phyloP scores from a whole-genome alignment of 2,888 invertebrate species.

The Cerastis leucographa region DNA sequence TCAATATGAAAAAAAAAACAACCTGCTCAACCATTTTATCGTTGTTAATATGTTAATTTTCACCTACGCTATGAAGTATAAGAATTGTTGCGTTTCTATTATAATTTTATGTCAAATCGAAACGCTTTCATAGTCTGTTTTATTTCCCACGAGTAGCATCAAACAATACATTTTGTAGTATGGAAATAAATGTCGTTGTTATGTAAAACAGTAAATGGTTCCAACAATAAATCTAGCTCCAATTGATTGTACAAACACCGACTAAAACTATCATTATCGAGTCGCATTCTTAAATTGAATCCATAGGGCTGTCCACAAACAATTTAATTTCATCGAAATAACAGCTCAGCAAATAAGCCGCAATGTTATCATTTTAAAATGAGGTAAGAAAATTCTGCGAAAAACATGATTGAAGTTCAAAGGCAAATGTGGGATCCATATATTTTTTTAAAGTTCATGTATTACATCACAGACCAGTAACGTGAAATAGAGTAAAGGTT shows the following conservation, averaged over 20 bases:
- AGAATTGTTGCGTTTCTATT: background rate
- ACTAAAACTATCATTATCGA: conserved; percentile 63
- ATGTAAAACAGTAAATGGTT: conserved; percentile 54
- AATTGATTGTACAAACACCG: conserved; percentile 62
- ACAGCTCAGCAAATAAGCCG: background rate
- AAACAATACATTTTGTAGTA: conserved; percentile 42
- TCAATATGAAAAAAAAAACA: too few species aligned
- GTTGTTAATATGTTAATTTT: background rate
- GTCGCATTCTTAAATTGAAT: conserved; percentile 60
- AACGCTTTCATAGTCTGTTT: conserved; percentile 30
- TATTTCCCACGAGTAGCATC: conserved; percentile 19
- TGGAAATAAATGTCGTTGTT: conserved; percentile 50
- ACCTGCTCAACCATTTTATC: background rate
- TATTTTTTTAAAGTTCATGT: background rate
- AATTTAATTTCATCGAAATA: background rate
- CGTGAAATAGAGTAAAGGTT: background rate
- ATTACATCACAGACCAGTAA: conserved; percentile 1
- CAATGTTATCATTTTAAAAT: background rate
- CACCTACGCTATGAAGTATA: background rate
- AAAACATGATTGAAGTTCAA: background rate
- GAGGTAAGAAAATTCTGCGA: background rate
- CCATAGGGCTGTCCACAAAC: conserved; percentile 57
- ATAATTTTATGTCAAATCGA: conserved; percentile 26
- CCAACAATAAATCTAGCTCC: conserved; percentile 56
- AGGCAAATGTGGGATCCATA: background rate